Conservation (phyloP, 1,140 invertebrate genomes). For the Megathymus violae region DNA sequence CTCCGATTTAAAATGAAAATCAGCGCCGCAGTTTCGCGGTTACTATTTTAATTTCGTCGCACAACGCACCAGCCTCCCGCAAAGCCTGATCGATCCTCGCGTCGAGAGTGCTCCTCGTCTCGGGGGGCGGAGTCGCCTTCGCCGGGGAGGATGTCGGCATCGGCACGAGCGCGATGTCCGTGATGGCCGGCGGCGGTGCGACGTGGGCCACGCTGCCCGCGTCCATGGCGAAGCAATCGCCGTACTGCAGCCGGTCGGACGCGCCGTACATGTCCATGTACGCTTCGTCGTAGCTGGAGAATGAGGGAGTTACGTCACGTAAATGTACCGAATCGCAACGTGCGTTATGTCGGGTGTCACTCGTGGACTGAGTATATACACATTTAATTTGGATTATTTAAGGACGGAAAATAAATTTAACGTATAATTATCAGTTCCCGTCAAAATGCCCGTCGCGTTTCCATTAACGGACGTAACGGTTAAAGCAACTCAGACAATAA, state of each 20-base stretch:
- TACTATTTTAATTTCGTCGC: no score
- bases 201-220: constrained; percentile 17
- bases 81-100: constrained; percentile 63
- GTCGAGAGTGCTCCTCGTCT: constrained; percentile 49
- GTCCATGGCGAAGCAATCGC: constrained; percentile 62
- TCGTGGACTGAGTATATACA: no score
- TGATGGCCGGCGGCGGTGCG: neutral
- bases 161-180: neutral
- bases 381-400: no score
- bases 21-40: no score
- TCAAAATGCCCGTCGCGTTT: no score
- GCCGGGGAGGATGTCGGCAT: neutral
- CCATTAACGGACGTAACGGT: no score
- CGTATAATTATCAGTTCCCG: no score
- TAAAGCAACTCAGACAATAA: no score
- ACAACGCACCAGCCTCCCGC: constrained; percentile 52
- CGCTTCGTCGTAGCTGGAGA: constrained; percentile 69
- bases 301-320: neutral
- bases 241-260: constrained; percentile 68
- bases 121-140: neutral
- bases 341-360: no score
- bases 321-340: no score
- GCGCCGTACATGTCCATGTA: constrained; percentile 76
- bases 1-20: no score
- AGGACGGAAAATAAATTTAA: no score